Percentiles rank a stretch among this genome's conserved stretches.
phyloP scores from a whole-genome alignment of 2,113 vertebrate species.

The Mirounga angustirostris region DNA sequence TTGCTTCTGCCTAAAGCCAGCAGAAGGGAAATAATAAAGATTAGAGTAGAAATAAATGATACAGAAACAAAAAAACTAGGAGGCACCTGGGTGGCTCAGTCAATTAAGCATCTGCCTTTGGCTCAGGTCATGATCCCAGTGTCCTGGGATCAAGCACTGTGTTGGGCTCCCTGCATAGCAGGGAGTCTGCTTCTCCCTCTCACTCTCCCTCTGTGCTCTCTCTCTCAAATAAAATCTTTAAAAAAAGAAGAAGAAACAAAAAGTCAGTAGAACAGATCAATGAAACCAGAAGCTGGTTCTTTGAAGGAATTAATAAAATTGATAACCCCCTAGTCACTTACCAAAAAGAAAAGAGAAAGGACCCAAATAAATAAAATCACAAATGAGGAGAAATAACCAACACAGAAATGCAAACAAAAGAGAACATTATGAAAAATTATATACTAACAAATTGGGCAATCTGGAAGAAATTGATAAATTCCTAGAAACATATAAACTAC shows the following conservation, averaged over 20 bases:
- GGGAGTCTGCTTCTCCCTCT: no score
- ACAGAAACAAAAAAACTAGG: not conserved
- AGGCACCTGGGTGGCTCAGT: no score
- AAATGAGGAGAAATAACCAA: not conserved
- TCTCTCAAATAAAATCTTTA: no score
- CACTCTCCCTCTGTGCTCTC: no score
- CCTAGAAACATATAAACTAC: not conserved
- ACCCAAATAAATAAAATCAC: not conserved
- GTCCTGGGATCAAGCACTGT: no score
- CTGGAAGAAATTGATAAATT: not conserved
- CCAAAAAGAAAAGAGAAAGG: not conserved
- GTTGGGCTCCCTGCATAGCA: no score
- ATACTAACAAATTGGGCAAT: not conserved
- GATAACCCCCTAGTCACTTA: not conserved
- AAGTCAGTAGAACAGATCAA: not conserved
- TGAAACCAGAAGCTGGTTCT: not conserved
- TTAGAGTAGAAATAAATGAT: not conserved
- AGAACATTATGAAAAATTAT: not conserved
- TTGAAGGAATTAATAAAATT: not conserved
- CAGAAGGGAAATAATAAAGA: not conserved
- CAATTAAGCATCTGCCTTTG: no score
- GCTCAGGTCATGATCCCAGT: no score
- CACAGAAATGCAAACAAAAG: not conserved
- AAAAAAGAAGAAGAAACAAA: not conserved
- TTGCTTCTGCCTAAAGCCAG: not conserved